Percentiles rank a stretch among this genome's conserved stretches.
These are phyloP conservation scores for Nansenia antarctica DNA, from an alignment of 2,113 vertebrate species.

Conservation along the genomic window DNA sequence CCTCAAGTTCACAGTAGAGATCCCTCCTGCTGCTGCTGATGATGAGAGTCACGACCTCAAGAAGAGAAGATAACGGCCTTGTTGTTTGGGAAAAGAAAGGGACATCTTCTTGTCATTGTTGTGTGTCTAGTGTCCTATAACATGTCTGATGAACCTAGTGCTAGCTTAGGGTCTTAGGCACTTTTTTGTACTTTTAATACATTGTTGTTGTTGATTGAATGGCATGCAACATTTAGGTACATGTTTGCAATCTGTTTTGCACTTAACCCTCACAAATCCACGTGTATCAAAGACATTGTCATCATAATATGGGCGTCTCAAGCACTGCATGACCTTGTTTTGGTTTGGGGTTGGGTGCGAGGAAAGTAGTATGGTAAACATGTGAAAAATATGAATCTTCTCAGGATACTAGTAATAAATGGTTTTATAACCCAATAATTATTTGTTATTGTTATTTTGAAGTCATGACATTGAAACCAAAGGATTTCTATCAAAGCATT, in stretches of 20 bases:
- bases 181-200: too few species aligned
- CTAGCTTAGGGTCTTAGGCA: neutral
- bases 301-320: too few species aligned
- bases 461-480: neutral
- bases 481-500: slow-evolving; percentile 30
- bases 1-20: slow-evolving; percentile 65
- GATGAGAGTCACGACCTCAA: slow-evolving; percentile 17
- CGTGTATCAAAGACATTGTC: neutral
- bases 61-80: neutral
- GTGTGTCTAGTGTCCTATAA: neutral
- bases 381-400: neutral
- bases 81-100: neutral
- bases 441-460: slow-evolving; percentile 13
- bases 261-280: neutral
- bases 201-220: neutral
- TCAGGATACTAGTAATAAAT: slow-evolving; percentile 34
- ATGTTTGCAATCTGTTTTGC: neutral
- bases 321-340: too few species aligned
- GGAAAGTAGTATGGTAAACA: neutral
- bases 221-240: neutral
- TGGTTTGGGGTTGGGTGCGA: too few species aligned
- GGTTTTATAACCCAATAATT: slow-evolving; percentile 7
- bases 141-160: neutral
- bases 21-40: too few species aligned
- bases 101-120: neutral